phyloP scores from a whole-genome alignment of 2,113 vertebrate species.

The Setophaga kirtlandii region DNA sequence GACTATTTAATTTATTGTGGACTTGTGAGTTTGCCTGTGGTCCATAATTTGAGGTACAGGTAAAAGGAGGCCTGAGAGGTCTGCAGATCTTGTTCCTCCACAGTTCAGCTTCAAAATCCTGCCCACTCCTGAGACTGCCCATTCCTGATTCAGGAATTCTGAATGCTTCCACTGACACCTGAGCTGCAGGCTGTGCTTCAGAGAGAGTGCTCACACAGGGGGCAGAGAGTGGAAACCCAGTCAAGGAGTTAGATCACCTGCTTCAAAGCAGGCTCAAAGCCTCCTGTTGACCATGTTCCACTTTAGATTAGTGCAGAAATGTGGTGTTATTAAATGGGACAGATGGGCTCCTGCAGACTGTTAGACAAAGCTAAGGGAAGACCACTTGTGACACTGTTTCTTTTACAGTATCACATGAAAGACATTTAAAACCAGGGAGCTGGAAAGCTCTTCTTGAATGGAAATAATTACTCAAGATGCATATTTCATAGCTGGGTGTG shows the following conservation, averaged over 20 bases:
- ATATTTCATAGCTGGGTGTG: neutral
- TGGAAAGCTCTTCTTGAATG: neutral
- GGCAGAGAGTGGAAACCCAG: neutral
- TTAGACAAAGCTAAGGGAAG: neutral
- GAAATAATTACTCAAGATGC: neutral
- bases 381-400: neutral
- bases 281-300: neutral
- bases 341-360: neutral
- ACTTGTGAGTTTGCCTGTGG: neutral
- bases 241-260: neutral
- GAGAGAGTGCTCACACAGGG: neutral
- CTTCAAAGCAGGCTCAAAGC: neutral
- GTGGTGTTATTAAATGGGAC: neutral
- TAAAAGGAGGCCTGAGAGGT: neutral
- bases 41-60: neutral
- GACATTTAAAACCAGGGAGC: neutral
- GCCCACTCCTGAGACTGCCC: neutral
- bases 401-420: neutral
- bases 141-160: neutral
- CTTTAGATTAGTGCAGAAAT: neutral
- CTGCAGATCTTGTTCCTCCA: neutral
- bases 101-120: neutral
- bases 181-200: neutral
- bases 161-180: neutral
- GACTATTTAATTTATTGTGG: neutral